Evolutionary conservation across 2,113 vertebrate genomes (phyloP), one percentile per base, ranked within the genome.

Genomic region (Smithornis capensis): DNA sequence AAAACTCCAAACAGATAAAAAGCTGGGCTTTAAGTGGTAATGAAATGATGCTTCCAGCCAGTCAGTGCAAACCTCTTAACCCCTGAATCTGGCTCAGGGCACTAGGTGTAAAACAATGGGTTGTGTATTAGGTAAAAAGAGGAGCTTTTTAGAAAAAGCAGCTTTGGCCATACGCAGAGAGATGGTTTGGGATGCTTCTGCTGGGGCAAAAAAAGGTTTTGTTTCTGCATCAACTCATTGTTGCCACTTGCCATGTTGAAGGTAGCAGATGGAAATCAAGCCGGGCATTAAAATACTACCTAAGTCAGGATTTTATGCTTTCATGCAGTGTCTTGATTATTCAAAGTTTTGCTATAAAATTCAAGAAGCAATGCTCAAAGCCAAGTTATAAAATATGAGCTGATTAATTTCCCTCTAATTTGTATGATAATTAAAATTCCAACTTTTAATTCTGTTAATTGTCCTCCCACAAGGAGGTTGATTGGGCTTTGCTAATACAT

Each of bases 381-480:
- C 92, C 80, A 93, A 97, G 95, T 90, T 90, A 87, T 97, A 97
- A 96, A 98, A 96, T 96, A 97, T 22, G 29, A 97, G 95, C 98
- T 98, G 96, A 98, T 98, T 98, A 98, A 98, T 98, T 97, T 97
- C 94, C 92, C 94, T 96, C 94, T 98, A 98, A 98, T 98, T 98
- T 97, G 95, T 97, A 96, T 97, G 97, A 98, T 98, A 98, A 98
- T 98, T 98, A 98, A 98, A 97, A 97, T 97, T 96, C 93, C 90
- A 97, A 97, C 96, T 98, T 98, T 98, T 98, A 97, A 98, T 97
- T 98, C 93, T 81, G 85, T 94, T 97, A 97, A 97, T 98, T 97
- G 97, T 98, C 95, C 87, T 98, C 97, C 96, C 97, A 97, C 95
- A 95, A 97, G 97, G 97, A 97, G 96, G 96, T 94, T 98, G 97